Base-by-base conservation (phyloP, 1,140 invertebrate genomes). In the Anoplolepis gracilipes region DNA sequence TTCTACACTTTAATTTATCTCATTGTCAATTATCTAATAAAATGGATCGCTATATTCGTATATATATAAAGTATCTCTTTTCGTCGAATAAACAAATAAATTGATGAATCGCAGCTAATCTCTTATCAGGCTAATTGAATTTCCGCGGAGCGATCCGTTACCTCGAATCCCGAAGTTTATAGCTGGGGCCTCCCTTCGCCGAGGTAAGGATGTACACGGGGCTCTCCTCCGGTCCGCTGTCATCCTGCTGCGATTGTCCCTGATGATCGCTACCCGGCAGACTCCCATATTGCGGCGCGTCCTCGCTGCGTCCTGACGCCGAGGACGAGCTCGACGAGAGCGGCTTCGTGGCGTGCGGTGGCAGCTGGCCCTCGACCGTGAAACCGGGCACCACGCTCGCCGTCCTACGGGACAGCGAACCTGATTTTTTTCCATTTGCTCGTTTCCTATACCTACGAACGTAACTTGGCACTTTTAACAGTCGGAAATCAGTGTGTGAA, bases 181-280 rank as follows among this genome's bases (percentile, higher is more conserved):
- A 95, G 82, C 94, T 95, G 30, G 94, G 93, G 62, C 95, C 94
- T 36, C 94, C 94, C 55, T 95, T 95, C 33, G 94, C 93, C 28
- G 94, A 95, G 11, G 94, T 95, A 6, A 95, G 87, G 69, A 95
- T 95, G 72, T 95, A 95, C 39, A 95, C 94, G 39, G 94, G 94
- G 57, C 94, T 94, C 62, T 94, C 94, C 77, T 95, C 94, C 6
- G 94, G 92, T 5, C 93, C 94, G 49, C 94, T 95, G 69, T 95
- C 94, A 86, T 95, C 94, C 69, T 94, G 93, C 70, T 94, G 94
- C 1, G 93, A 95, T 28, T 94, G 93, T 57, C 87, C 89, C 64
- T 94, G 94, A 72, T 94, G 93, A 89, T 94, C 94, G 77, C 93
- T 95, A 64, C 94, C 94, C 19, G 92, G 87, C 67, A 93, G 87